Percentiles rank a stretch among this genome's conserved stretches.
These are phyloP conservation scores for Heliconius ismenius DNA, from an alignment of 2,888 invertebrate genomes.

Conservation along the genomic window DNA sequence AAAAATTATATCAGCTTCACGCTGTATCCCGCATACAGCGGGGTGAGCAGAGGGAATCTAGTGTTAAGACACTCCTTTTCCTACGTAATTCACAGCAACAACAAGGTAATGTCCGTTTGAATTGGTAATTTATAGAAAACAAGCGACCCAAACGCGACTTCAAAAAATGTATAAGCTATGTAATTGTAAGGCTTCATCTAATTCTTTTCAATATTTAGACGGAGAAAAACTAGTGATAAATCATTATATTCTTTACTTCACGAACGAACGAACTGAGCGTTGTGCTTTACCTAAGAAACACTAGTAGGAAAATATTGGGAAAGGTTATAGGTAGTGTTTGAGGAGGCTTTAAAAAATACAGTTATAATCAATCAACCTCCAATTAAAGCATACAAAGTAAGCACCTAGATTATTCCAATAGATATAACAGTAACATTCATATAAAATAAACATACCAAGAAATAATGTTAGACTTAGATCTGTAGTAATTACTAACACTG, in stretches of 20 bases:
- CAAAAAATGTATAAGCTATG: too few relatives aligned
- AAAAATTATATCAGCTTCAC: too few relatives aligned
- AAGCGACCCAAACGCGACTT: not conserved
- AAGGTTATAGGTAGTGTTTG: too few relatives aligned
- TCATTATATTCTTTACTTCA: not conserved
- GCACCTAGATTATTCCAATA: not conserved
- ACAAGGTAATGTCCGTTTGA: not conserved
- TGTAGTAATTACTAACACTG: constrained; percentile 13
- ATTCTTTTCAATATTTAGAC: too few relatives aligned
- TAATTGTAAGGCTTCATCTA: too few relatives aligned
- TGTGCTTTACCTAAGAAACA: too few relatives aligned
- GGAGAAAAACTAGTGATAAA: not conserved
- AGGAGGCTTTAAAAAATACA: not conserved
- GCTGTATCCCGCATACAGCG: too few relatives aligned
- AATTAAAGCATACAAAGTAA: not conserved
- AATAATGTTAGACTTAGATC: constrained; percentile 14
- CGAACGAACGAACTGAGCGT: not conserved
- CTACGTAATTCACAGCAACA: too few relatives aligned
- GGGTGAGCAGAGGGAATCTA: too few relatives aligned
- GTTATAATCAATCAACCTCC: not conserved
- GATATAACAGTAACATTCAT: not conserved
- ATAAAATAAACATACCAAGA: constrained; percentile 12
- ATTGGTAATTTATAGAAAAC: not conserved
- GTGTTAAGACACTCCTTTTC: too few relatives aligned
- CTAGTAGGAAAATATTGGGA: too few relatives aligned